Base-by-base conservation (phyloP, 2,797 vertebrate genomes). In the Anisognathus igniventris region DNA sequence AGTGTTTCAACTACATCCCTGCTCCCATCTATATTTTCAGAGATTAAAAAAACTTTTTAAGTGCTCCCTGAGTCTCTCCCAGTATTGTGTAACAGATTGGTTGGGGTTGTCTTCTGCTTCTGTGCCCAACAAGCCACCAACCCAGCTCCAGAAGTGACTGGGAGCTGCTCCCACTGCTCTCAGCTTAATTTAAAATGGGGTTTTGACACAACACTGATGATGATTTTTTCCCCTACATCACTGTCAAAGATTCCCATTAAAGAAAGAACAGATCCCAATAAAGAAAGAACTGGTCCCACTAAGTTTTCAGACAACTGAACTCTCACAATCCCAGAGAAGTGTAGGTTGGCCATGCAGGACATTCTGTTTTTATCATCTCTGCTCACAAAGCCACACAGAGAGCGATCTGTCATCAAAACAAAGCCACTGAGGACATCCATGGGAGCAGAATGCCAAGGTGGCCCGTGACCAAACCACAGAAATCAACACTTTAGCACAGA, bases 141-240 rank as follows among this genome's bases (percentile, higher is more conserved):
- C 10, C 35, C 57, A 83, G 0, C 31, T 39, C 50, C 56, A 61
- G 0, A 3, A 0, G 33, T 23, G 27, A 61, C 0, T 17, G 39
- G 31, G 37, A 48, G 15, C 28, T 35, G 39, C 39, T 58, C 48
- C 68, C 45, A 72, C 12, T 14, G 37, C 25, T 80, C 47, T 30
- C 11, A 54, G 8, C 12, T 73, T 39, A 1, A 45, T 30, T 70
- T 28, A 18, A 40, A 83, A 44, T 53, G 25, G 4, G 42, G 10
- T 5, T 57, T 88, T 83, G 35, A 70, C 28, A 76, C 56, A 27
- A 45, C 22, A 24, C 14, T 6, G n/a, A 57, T 8, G 11, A 53
- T 1, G 1, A 3, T 22, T 66, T 80, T 50, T 50, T 1, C 5
- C 19, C 18, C 20, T 2, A 10, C 5, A 12, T 31, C 14, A 8